Conservation (phyloP, 2,797 vertebrate genomes). For the Notolepis coatsorum region DNA sequence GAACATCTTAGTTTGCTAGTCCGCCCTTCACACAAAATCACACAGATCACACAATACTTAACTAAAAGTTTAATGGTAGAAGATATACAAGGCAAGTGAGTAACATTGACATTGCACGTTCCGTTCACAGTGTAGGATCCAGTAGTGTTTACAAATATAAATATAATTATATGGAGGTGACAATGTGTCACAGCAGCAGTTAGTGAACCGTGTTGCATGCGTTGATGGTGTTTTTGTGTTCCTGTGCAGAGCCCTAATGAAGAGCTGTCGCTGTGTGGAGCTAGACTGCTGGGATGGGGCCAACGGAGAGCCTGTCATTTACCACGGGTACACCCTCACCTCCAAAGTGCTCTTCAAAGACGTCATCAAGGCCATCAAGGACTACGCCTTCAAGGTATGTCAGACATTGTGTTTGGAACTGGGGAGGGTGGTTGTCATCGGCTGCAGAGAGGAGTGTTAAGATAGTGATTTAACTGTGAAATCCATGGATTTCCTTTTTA, state of each 20-base stretch:
- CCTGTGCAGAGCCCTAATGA: constrained; percentile 88
- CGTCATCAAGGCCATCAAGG: constrained; percentile 90
- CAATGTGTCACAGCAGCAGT: too few relatives aligned
- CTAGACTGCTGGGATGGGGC: constrained; percentile 96
- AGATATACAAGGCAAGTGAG: too few relatives aligned
- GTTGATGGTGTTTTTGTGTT: constrained; percentile 1
- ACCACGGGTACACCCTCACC: constrained; percentile 96
- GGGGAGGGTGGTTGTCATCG: not conserved
- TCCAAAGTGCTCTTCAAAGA: constrained; percentile 95
- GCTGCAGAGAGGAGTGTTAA: not conserved
- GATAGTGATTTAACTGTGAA: not conserved
- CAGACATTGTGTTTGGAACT: not conserved
- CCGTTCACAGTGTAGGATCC: too few relatives aligned
- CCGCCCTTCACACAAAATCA: too few relatives aligned
- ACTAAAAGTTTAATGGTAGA: too few relatives aligned
- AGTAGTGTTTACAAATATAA: too few relatives aligned
- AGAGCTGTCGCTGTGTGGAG: constrained; percentile 96
- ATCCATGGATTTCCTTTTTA: not conserved
- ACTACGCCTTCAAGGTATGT: constrained; percentile 94
- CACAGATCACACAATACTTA: too few relatives aligned
- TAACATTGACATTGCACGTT: too few relatives aligned
- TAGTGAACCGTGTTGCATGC: not conserved
- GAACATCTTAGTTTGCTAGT: too few relatives aligned
- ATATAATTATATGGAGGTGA: too few relatives aligned
- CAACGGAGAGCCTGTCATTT: constrained; percentile 91